phyloP scores from a whole-genome alignment of 2,113 vertebrate species.

The Megaceryle torquata region DNA sequence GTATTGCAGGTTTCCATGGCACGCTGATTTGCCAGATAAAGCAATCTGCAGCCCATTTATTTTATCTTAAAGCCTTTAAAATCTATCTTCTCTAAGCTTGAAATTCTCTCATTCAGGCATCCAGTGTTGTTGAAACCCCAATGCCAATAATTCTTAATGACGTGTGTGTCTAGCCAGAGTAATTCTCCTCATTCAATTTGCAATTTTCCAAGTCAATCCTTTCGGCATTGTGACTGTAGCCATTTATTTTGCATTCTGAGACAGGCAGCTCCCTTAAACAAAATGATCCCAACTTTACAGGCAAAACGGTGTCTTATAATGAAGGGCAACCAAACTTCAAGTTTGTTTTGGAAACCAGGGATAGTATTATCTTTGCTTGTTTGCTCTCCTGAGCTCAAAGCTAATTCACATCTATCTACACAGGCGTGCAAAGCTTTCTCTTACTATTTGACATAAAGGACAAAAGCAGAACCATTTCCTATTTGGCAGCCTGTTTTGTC shows the following conservation, averaged over 20 bases:
- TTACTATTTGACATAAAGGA: background rate
- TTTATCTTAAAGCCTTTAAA: constrained; percentile 64
- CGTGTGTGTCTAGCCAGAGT: constrained; percentile 65
- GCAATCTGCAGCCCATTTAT: constrained; percentile 55
- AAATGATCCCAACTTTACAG: background rate
- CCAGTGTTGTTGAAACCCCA: constrained; percentile 29
- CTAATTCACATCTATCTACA: background rate
- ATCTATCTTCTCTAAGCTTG: constrained; percentile 46
- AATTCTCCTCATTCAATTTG: constrained; percentile 67
- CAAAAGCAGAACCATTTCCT: background rate
- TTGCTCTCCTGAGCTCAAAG: background rate
- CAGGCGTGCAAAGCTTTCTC: background rate
- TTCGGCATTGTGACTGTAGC: constrained; percentile 56
- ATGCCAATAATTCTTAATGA: constrained; percentile 69
- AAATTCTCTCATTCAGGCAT: constrained; percentile 60
- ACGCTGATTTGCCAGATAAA: constrained; percentile 50
- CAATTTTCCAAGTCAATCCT: constrained; percentile 65
- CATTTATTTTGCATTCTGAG: constrained; percentile 58
- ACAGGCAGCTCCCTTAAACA: constrained; percentile 21
- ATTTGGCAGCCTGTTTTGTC: background rate
- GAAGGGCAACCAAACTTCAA: background rate
- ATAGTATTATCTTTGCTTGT: background rate
- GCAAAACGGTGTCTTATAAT: background rate
- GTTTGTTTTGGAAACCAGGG: constrained; percentile 6
- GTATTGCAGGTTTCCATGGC: constrained; percentile 50